Evolutionary conservation across 1,140 invertebrate genomes (phyloP).

Genomic region (Trypoxylus dichotomus): DNA sequence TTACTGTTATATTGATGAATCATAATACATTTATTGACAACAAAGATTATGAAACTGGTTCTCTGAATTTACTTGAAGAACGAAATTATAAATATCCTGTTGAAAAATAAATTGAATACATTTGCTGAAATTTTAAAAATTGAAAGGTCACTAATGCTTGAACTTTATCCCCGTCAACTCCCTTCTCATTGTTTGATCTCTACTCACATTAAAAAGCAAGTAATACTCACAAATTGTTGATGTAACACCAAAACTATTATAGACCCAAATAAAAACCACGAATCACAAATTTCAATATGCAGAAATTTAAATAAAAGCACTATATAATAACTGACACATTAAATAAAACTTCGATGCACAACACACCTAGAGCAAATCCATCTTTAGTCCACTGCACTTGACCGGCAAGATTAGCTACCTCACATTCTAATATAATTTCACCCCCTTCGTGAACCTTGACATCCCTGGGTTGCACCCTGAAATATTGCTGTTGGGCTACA

Average conservation of each 20-base stretch:
- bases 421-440: slow-evolving; percentile 81
- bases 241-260: not conserved
- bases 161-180: too few relatives aligned
- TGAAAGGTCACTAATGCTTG: too few relatives aligned
- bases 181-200: too few relatives aligned
- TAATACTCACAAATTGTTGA: slow-evolving; percentile 11
- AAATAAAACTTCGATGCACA: slow-evolving; percentile 12
- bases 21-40: not conserved
- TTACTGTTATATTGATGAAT: not conserved
- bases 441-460: slow-evolving; percentile 79
- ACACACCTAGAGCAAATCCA: slow-evolving; percentile 86
- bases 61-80: too few relatives aligned
- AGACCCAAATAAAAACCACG: not conserved
- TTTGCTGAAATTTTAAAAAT: too few relatives aligned
- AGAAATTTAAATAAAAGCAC: slow-evolving; percentile 6
- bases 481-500: slow-evolving; percentile 71
- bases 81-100: too few relatives aligned
- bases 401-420: slow-evolving; percentile 80
- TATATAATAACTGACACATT: slow-evolving; percentile 2
- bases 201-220: not conserved
- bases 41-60: too few relatives aligned
- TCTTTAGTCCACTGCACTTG: slow-evolving; percentile 94
- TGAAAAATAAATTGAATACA: too few relatives aligned
- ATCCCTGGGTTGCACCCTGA: slow-evolving; percentile 75
- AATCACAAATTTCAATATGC: not conserved